Conservation (phyloP, 2,888 invertebrate genomes). For the Platynereis dumerilii region DNA sequence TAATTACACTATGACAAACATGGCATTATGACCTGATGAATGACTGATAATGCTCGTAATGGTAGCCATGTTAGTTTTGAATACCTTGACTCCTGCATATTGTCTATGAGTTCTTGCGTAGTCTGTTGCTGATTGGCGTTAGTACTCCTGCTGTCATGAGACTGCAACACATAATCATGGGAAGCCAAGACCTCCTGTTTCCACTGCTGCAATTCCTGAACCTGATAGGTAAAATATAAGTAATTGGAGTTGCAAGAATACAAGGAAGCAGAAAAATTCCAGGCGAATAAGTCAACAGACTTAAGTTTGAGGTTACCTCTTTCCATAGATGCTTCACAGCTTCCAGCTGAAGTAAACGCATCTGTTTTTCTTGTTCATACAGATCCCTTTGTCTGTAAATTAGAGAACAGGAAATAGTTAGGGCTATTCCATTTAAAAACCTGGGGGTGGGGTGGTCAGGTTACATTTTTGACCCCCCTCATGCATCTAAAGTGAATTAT, state of each 20-base stretch:
- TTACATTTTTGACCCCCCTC: no score
- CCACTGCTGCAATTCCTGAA: slow-evolving; percentile 51
- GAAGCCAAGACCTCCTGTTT: slow-evolving; percentile 45
- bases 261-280: no score
- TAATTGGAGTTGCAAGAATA: neutral
- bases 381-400: slow-evolving; percentile 48
- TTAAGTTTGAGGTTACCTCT: slow-evolving; percentile 43
- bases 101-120: slow-evolving; percentile 22
- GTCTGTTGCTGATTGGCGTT: neutral
- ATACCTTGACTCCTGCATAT: slow-evolving; percentile 18
- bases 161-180: slow-evolving; percentile 17
- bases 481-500: no score
- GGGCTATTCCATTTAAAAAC: no score
- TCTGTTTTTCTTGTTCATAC: slow-evolving; percentile 55
- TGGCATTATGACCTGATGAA: no score
- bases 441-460: no score
- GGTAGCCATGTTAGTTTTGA: no score
- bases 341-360: slow-evolving; percentile 54
- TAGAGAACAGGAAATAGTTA: no score
- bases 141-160: neutral
- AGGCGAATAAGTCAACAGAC: no score
- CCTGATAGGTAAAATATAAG: slow-evolving; percentile 33
- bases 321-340: slow-evolving; percentile 54
- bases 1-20: no score
- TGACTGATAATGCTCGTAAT: no score